Conservation (phyloP, 2,888 invertebrate species). For the Drosophila lutescens region DNA sequence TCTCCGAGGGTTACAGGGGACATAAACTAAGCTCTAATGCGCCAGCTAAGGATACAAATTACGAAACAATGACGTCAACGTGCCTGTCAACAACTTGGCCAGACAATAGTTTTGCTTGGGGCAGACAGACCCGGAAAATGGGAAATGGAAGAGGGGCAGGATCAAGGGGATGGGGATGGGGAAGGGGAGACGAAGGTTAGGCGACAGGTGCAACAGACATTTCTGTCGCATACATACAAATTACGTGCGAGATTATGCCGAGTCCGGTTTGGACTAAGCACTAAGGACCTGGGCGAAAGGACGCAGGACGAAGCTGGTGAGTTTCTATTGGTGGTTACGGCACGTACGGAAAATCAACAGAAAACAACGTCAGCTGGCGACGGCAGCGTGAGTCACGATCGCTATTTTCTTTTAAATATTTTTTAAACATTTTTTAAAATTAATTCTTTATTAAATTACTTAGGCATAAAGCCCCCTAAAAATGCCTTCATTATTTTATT, state of each 20-base stretch:
- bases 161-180: not conserved
- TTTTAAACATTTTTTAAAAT: not conserved
- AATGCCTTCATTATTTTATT: too few species aligned
- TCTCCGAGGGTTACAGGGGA: conserved; percentile 17
- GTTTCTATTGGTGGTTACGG: conserved; percentile 21
- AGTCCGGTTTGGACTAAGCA: conserved; percentile 51
- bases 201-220: conserved; percentile 74
- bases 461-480: too few species aligned
- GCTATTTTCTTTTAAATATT: not conserved
- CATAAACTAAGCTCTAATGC: conserved; percentile 76
- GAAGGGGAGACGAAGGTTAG: conserved; percentile 21
- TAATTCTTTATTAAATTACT: too few species aligned
- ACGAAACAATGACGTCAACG: conserved; percentile 80
- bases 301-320: conserved; percentile 11
- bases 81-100: conserved; percentile 81
- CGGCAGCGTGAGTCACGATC: conserved; percentile 13
- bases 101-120: conserved; percentile 75
- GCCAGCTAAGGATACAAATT: conserved; percentile 78
- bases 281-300: conserved; percentile 24
- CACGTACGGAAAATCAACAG: conserved; percentile 45
- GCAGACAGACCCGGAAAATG: conserved; percentile 32
- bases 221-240: conserved; percentile 79
- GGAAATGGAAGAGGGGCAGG: not conserved
- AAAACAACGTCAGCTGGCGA: not conserved
- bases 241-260: conserved; percentile 77